Base-by-base conservation (phyloP, 2,797 vertebrate species). In the Myoxocephalus aenaeus region DNA sequence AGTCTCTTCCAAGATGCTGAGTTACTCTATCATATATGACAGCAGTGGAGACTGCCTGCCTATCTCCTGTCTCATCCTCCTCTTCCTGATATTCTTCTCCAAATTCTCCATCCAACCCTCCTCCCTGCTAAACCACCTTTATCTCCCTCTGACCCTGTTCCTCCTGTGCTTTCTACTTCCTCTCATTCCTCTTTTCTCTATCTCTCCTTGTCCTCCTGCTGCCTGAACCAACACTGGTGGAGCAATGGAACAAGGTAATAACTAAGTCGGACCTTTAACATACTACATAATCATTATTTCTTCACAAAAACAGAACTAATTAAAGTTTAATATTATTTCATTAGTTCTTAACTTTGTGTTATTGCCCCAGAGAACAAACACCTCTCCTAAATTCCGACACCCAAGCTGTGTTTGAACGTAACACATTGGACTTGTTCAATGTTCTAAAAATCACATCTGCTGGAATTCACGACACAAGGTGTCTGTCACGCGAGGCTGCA, bases 21-120 rank as follows among this genome's bases (percentile, higher is more conserved):
- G 71, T 81, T 84, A 77, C 81, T 92, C 82, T 70, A 85, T 91
- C 89, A 89, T 83, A 34, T 63, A 40, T 89, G 89, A 90, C 87
- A 91, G 89, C 73, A 17, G 51, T 81, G 88, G 90, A 90, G 89
- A 79, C 92, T 83, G 70, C 69, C 65, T 73, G 79, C 75, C 83
- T 88, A 86, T 90, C 85, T 90, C 36, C 44, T 62, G 74, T 83
- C 80, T 84, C 68, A 75, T 81, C 80, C 65, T 80, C 66, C 48
- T 75, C 69, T 65, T 83, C 75, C 80, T 79, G 85, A 83, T 81
- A 74, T 76, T 57, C 65, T 78, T 86, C 67, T 65, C 67, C 59
- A 10, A 56, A 20, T 63, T 82, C 63, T 82, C 63, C 48, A 61
- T 51, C 61, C 76, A 58, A 56, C 63, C 10, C 6, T 75, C 59